Conservation (phyloP, 2,888 invertebrate genomes). For the Megalurothrips usitatus region DNA sequence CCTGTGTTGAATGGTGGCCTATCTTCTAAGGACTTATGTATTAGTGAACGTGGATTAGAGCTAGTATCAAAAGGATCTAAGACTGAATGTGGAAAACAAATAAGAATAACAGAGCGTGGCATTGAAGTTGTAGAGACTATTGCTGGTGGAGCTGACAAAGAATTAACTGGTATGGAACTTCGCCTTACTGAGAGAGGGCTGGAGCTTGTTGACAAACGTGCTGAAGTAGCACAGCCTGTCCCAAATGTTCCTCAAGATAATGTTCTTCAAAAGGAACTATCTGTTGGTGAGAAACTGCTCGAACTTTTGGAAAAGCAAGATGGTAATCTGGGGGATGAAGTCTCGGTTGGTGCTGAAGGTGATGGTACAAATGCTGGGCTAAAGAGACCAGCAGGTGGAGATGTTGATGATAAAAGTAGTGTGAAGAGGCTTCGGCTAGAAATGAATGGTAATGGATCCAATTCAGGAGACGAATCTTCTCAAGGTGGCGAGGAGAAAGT, state of each 20-base stretch:
- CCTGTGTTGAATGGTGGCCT: conserved; percentile 55
- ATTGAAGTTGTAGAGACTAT: conserved; percentile 6
- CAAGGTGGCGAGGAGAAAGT: conserved; percentile 32
- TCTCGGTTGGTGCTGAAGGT: neutral
- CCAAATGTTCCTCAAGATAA: neutral
- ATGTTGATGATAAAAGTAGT: neutral
- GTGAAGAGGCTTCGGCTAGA: conserved; percentile 4
- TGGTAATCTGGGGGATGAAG: neutral
- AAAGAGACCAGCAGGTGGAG: conserved; percentile 31
- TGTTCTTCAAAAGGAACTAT: conserved; percentile 5
- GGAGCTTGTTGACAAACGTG: conserved; percentile 54
- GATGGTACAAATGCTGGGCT: neutral
- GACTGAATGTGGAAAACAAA: neutral
- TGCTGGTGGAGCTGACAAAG: neutral
- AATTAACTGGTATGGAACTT: neutral
- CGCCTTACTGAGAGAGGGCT: conserved; percentile 39
- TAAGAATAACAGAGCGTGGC: neutral
- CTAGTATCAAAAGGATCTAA: neutral
- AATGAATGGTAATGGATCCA: neutral
- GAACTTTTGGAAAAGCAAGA: neutral
- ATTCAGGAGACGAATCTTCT: conserved; percentile 18
- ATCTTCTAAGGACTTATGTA: conserved; percentile 41
- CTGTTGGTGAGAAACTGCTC: neutral
- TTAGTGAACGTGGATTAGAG: conserved; percentile 52
- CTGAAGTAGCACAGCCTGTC: neutral